Base-by-base conservation (phyloP, 2,113 vertebrate genomes). In the Butastur rufipennis region DNA sequence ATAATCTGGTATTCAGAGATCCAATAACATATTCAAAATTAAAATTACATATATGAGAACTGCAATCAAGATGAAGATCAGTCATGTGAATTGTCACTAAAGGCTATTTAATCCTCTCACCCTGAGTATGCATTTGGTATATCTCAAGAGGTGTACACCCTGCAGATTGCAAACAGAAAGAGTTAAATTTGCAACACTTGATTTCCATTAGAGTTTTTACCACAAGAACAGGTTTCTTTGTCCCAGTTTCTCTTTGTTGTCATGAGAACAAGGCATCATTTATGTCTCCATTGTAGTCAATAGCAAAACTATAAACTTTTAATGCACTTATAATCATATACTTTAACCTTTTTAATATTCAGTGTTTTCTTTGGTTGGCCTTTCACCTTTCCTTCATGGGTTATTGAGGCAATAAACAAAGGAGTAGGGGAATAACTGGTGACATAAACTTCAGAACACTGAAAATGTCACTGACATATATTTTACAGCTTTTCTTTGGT, bases 301-400 rank as follows among this genome's bases (percentile, higher is more conserved):
- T 13, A 78, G 40, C 59, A 89, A 94, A 95, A 22, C 31, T 40
- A 45, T 63, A 78, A 85, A 95, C 77, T 86, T 92, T 67, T 61
- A 71, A 88, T 82, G 67, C 67, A 81, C 68, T 89, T 80, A 38
- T 13, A 68, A 88, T 72, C 47, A 20, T 53, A 80, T 67, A 38
- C 43, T 95, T 93, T 74, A 95, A 91, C 66, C 47, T 96, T 95
- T 95, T 95, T 72, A 96, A 85, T 96, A 93, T 91, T 91, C 73
- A 36, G 19, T 84, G 32, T 86, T 95, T 92, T 84, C 52, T 62
- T 53, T 95, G 70, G 77, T 83, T 95, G 72, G 42, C 68, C 80
- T 95, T 96, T 92, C 83, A 94, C 90, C 94, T 88, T 94, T 81
- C 34, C 48, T 84, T 79, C 9, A 1, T 52, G 53, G 63, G 47